Base-by-base conservation (phyloP, 92 coral and sea anemone genomes). In the Blastomussa wellsi region DNA sequence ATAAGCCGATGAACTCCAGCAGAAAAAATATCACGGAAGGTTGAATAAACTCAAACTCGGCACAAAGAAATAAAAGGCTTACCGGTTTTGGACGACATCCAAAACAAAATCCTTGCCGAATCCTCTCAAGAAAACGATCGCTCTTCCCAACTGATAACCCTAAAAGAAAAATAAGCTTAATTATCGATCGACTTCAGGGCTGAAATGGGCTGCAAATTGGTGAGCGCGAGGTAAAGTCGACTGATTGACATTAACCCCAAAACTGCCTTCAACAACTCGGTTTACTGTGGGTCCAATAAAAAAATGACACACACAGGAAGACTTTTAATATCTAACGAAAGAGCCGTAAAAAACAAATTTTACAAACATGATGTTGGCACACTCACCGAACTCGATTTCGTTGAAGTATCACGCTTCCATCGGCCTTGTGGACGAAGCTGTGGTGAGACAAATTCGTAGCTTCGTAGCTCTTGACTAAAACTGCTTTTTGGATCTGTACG, bases 41-140 rank as follows among this genome's bases (percentile, higher is more conserved):
- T 64, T 24, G 38, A 71, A 37, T 24, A 8, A 69, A 28, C 22
- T 59, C 38, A 11, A 41, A 16, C 39, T 60, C 55, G 1, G 26
- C 33, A 14, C 80, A 52, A 35, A 78, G 39, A 41, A 35, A 26
- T 4, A 14, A 13, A 6, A 32, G 31, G 51, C 86, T 85, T 76
- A 93, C 97, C 84, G 85, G 83, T 93, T 93, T 24, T 84, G 92
- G 20, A 86, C 66, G 72, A 93, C 82, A 55, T 89, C 89, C 67
- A 93, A 84, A 47, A 86, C 29, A 42, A 89, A 91, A 2, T 79
- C 84, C 80, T 78, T 87, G 60, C 92, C 92, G n/a, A 84, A 82
- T 26, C 93, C 95, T 26, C 78, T 81, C 35, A 93, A 66, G 19
- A 70, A 79, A 79, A 93, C 69, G 28, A 87, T 74, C 38, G 90